phyloP scores from a whole-genome alignment of 2,113 vertebrate genomes.

The Zootoca vivipara region DNA sequence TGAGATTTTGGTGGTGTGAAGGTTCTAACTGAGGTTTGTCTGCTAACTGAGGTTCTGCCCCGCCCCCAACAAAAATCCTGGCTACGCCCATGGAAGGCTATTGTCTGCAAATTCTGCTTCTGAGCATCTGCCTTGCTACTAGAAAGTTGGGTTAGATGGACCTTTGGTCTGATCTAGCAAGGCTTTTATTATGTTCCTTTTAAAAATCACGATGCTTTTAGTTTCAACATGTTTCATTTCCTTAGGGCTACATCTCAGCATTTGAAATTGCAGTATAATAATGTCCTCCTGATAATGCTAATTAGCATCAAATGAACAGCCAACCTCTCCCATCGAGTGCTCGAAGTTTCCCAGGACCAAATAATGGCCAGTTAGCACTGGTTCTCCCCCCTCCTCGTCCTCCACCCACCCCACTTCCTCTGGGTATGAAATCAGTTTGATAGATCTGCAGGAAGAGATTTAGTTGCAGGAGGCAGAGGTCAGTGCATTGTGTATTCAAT shows the following conservation, averaged over 20 bases:
- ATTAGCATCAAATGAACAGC: conserved; percentile 24
- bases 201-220: background rate
- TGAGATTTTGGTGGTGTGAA: background rate
- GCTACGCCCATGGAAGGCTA: background rate
- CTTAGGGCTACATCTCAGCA: background rate
- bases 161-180: background rate
- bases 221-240: background rate
- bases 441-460: conserved; percentile 95
- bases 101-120: background rate
- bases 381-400: conserved; percentile 60
- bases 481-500: conserved; percentile 99
- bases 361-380: conserved; percentile 60
- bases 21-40: no score
- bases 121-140: background rate
- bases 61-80: no score
- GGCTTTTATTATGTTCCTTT: background rate
- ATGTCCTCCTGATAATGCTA: background rate
- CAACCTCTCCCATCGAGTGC: conserved; percentile 38
- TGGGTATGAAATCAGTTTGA: conserved; percentile 88
- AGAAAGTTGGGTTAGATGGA: no score
- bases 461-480: conserved; percentile 98
- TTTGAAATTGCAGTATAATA: background rate
- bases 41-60: no score
- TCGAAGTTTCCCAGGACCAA: conserved; percentile 64
- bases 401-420: conserved; percentile 71